Conservation (phyloP, 2,797 vertebrate genomes). For the Periparus ater region DNA sequence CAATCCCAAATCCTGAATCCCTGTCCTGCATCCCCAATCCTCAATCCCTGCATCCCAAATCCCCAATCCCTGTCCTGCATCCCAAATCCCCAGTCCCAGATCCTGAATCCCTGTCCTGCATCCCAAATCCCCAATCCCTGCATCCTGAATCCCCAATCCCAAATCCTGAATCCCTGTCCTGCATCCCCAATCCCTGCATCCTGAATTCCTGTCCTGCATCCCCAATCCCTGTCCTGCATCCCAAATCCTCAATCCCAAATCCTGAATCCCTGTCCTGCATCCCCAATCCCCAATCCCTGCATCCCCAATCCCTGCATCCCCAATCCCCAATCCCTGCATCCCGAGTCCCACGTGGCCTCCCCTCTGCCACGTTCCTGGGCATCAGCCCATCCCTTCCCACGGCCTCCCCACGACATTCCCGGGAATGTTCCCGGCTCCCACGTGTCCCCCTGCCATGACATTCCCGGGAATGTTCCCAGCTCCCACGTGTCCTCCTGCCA, state of each 20-base stretch:
- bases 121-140: not conserved
- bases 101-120: not conserved
- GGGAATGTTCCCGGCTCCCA: not conserved
- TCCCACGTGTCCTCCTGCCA: not conserved
- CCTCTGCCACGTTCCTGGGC: not conserved
- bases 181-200: no score
- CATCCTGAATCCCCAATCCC: not conserved
- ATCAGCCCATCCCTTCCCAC: not conserved
- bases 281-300: rapidly evolving
- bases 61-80: not conserved
- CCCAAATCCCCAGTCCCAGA: not conserved
- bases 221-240: not conserved
- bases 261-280: no score
- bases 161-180: no score
- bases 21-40: not conserved
- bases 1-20: rapidly evolving
- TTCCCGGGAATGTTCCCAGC: not conserved
- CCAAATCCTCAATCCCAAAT: no score
- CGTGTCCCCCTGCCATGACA: not conserved
- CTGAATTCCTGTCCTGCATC: no score
- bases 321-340: rapidly evolving
- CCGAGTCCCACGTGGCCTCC: rapidly evolving
- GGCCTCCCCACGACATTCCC: not conserved
- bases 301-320: not conserved
- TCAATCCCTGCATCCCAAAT: no score